Evolutionary conservation across 2,113 vertebrate genomes (phyloP).

Genomic region (Tinamus guttatus): DNA sequence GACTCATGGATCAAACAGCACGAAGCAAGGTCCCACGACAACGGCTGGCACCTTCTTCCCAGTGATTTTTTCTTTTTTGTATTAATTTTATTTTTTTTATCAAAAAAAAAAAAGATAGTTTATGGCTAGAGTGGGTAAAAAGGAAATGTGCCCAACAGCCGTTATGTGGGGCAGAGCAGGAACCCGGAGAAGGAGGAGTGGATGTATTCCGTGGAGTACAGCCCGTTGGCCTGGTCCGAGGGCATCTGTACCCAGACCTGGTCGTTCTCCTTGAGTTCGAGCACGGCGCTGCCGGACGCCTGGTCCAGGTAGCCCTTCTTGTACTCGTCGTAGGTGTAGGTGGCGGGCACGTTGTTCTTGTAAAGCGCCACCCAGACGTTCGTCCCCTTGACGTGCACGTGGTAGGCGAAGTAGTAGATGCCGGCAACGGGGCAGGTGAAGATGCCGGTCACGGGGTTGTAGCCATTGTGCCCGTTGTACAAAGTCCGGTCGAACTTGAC

Average conservation of each 20-base stretch:
- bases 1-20: conserved; percentile 42
- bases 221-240: conserved; percentile 96
- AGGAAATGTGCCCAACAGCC: conserved; percentile 39
- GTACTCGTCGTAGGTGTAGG: conserved; percentile 98
- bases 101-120: conserved; percentile 66
- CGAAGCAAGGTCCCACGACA: conserved; percentile 44
- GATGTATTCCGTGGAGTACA: conserved; percentile 98
- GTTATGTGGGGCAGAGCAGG: conserved; percentile 98
- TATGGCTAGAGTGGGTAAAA: conserved; percentile 71
- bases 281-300: conserved; percentile 96
- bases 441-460: conserved; percentile 91
- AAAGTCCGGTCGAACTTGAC: conserved; percentile 97
- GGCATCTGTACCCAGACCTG: conserved; percentile 99
- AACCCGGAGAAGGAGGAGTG: conserved; percentile 99
- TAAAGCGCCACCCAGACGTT: conserved; percentile 98
- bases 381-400: conserved; percentile 97
- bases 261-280: conserved; percentile 95
- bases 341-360: conserved; percentile 98
- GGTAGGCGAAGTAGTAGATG: conserved; percentile 98
- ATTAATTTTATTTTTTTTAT: conserved; percentile 54
- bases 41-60: conserved; percentile 55
- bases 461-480: conserved; percentile 95
- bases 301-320: conserved; percentile 99
- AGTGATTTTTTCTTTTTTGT: conserved; percentile 68
- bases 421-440: conserved; percentile 94